Conservation (phyloP, 2,888 invertebrate genomes). For the Agonum fuliginosum region DNA sequence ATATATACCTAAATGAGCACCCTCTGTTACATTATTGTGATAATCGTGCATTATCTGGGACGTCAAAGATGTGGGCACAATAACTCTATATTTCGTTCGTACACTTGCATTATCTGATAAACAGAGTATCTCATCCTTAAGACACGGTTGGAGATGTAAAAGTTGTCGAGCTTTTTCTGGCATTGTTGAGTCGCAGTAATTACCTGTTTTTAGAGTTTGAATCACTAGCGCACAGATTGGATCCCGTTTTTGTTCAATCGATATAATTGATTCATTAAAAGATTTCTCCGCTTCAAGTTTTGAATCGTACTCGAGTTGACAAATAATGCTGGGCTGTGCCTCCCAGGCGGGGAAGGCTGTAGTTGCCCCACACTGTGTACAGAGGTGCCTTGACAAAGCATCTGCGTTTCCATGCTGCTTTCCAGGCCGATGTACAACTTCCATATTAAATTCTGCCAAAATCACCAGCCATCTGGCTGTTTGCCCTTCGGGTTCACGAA, state of each 20-base stretch:
- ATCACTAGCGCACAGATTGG: neutral
- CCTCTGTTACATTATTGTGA: slow-evolving; percentile 1
- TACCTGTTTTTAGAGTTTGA: neutral
- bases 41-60: neutral
- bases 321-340: too few relatives aligned
- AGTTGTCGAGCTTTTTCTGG: neutral
- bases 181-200: neutral
- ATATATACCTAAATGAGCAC: slow-evolving; percentile 39
- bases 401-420: slow-evolving; percentile 15
- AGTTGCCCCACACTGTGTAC: slow-evolving; percentile 36
- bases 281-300: too few relatives aligned
- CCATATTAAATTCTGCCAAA: slow-evolving; percentile 22
- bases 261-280: neutral
- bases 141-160: neutral
- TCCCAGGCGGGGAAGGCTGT: too few relatives aligned
- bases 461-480: slow-evolving; percentile 43
- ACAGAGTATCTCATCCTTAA: neutral
- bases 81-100: neutral
- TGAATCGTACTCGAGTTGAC: too few relatives aligned
- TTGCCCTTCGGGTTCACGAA: slow-evolving; percentile 41
- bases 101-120: neutral
- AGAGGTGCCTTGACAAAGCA: slow-evolving; percentile 11
- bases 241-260: neutral
- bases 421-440: slow-evolving; percentile 23
- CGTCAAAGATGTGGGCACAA: neutral